A percentile compares a stretch with the other conserved stretches of the same genome.
phyloP scores from a whole-genome alignment of 1,140 invertebrate species.

The Drosophila rhopaloa region DNA sequence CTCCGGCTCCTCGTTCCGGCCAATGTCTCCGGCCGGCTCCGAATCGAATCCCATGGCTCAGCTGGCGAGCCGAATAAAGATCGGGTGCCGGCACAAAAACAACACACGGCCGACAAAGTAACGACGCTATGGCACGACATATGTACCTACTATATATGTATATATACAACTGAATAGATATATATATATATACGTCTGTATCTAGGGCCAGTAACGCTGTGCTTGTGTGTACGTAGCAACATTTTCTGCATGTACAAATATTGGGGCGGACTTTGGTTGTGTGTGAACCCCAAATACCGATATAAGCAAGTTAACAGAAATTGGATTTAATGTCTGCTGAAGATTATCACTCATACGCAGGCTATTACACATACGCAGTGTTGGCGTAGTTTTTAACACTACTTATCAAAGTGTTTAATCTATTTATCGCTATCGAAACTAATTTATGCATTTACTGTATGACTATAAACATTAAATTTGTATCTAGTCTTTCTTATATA shows the following conservation, averaged over 20 bases:
- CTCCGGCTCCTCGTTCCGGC: constrained; percentile 56
- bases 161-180: constrained; percentile 32
- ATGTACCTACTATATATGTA: constrained; percentile 30
- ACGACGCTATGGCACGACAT: constrained; percentile 66
- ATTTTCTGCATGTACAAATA: constrained; percentile 47
- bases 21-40: constrained; percentile 20
- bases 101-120: constrained; percentile 54
- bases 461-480: no score
- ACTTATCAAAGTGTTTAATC: background rate
- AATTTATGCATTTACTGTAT: no score
- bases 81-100: constrained; percentile 73
- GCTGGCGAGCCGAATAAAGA: constrained; percentile 60
- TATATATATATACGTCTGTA: constrained; percentile 41
- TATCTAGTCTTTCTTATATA: no score
- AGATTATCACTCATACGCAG: constrained; percentile 5
- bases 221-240: constrained; percentile 31
- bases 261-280: constrained; percentile 28
- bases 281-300: background rate
- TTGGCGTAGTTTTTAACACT: background rate
- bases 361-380: background rate
- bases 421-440: background rate
- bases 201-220: constrained; percentile 24
- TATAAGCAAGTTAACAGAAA: constrained; percentile 1
- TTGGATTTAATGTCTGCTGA: background rate
- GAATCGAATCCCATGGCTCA: constrained; percentile 42